Evolutionary conservation across 2,113 vertebrate genomes (phyloP).

Genomic region (Phrynocephalus versicolor): DNA sequence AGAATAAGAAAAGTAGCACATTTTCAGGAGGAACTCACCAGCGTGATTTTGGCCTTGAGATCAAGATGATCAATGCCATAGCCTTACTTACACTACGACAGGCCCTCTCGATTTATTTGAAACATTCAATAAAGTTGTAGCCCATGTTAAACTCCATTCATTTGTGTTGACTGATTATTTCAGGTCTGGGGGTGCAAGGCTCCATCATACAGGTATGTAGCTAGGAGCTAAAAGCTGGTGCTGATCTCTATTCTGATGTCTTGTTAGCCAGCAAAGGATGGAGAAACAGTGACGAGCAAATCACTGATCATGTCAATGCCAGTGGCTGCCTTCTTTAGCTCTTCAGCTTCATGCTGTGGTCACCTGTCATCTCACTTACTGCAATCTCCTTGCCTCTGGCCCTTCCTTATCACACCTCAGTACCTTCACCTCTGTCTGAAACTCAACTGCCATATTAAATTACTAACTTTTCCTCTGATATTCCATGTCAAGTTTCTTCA

Average conservation of each 20-base stretch:
- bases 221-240: background rate
- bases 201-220: background rate
- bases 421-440: conserved; percentile 2
- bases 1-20: background rate
- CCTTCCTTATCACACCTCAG: background rate
- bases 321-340: background rate
- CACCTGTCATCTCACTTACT: background rate
- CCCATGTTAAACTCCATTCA: no score
- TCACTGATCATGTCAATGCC: background rate
- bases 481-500: background rate
- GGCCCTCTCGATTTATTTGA: no score
- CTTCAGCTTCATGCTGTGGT: background rate
- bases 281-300: background rate
- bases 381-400: background rate
- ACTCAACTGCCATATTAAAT: background rate
- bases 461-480: background rate
- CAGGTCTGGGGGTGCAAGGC: no score
- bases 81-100: no score
- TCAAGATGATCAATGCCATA: no score
- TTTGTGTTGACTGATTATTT: no score
- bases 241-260: background rate
- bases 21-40: background rate
- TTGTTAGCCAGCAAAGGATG: background rate
- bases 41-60: no score
- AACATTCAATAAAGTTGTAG: no score